Base-by-base conservation (phyloP, 1,140 invertebrate species). In the Hyles euphorbiae region DNA sequence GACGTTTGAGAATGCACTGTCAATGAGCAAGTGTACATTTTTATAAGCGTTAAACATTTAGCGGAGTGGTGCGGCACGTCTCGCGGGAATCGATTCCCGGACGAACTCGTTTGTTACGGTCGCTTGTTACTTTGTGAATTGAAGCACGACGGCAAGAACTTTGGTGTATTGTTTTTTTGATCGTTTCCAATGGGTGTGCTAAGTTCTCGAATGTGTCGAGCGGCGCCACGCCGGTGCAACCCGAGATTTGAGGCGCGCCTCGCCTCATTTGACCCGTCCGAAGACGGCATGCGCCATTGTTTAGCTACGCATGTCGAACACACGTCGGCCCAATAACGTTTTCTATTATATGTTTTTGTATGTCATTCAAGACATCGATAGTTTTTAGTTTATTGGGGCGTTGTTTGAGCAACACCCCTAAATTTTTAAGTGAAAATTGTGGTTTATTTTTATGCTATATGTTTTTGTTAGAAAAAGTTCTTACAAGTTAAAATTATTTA, bases 201-300 rank as follows among this genome's bases (percentile, higher is more conserved):
- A 81, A 78, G 58, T 81, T 74, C 68, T 78, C 75, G 63, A 69
- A 80, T 74, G 68, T 79, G 72, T 72, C 66, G 65, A 53, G 60
- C 70, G 83, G 81, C 83, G 81, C 81, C 83, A 79, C 68, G 64
- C 46, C 66, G 74, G 56, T 81, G 81, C 75, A 87, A 87, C 74
- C 76, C 71, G 83, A 87, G 80, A 83, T 66, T 66, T 59, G 68
- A 75, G 74, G 77, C 67, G 70, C 74, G 83, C 74, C 75, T 81
- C 78, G 83, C 74, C 76, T 82, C 78, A 81, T 84, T 87, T 83
- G 76, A 78, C 71, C 68, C 76, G 68, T 60, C 70, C 70, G 65
- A 64, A 63, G 58, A 62, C 58, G 67, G 70, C 63, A 60, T 59
- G 66, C 65, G 62, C 68, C 62, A 73, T 74, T 81, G 80, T 81